A percentile compares a stretch with the other conserved stretches of the same genome.
These are phyloP conservation scores for Daphoenositta chrysoptera DNA, from an alignment of 2,113 vertebrate genomes.

Conservation along the genomic window DNA sequence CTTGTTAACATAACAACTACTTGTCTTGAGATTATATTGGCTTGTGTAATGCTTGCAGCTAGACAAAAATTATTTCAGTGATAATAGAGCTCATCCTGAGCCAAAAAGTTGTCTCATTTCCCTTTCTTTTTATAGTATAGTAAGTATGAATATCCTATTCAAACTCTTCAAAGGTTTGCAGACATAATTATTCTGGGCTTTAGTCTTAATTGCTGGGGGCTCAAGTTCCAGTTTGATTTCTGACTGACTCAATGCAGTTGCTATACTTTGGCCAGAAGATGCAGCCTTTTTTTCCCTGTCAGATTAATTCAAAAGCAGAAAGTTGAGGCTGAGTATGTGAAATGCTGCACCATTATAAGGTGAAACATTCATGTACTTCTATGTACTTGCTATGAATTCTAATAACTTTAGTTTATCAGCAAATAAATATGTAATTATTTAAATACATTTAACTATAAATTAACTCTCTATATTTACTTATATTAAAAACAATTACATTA, in stretches of 20 bases:
- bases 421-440: neutral
- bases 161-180: neutral
- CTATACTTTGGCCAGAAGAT: neutral
- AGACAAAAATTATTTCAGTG: neutral
- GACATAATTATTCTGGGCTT: neutral
- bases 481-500: neutral
- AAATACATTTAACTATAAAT: neutral
- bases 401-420: neutral
- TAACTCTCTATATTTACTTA: neutral
- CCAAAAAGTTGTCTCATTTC: neutral
- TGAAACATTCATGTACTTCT: neutral
- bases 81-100: neutral
- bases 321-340: neutral
- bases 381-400: neutral
- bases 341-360: neutral
- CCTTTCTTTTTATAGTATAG: neutral
- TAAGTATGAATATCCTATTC: neutral
- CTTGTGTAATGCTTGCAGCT: neutral
- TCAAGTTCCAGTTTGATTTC: neutral
- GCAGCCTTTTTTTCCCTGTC: neutral
- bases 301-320: neutral
- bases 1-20: neutral
- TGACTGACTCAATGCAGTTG: neutral
- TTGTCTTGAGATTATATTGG: neutral
- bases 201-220: neutral